These are phyloP conservation scores for Eupithecia pulchellata DNA, from an alignment of 2,888 invertebrate genomes.

Conservation along the genomic window DNA sequence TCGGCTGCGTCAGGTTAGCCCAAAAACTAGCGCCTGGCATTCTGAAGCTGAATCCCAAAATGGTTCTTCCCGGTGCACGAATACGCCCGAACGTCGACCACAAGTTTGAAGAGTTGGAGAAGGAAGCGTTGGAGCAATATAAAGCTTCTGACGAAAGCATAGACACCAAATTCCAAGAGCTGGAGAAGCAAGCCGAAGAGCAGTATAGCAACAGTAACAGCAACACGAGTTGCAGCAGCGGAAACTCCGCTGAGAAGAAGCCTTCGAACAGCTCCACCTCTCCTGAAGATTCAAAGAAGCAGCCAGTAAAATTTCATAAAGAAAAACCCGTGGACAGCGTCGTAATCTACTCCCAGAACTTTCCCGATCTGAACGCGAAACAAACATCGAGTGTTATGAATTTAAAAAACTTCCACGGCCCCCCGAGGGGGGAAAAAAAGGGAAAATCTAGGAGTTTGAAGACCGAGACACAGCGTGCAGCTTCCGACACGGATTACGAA, in stretches of 20 bases:
- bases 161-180: conserved; percentile 86
- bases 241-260: conserved; percentile 70
- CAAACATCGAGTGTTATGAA: conserved; percentile 74
- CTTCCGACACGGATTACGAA: conserved; percentile 79
- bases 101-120: conserved; percentile 85
- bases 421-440: conserved; percentile 84
- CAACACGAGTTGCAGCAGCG: conserved; percentile 80
- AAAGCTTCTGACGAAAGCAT: conserved; percentile 85
- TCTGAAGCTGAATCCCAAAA: conserved; percentile 74
- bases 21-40: conserved; percentile 76
- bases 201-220: conserved; percentile 86
- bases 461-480: conserved; percentile 68
- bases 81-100: conserved; percentile 68
- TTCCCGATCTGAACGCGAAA: conserved; percentile 74
- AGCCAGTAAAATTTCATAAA: conserved; percentile 74
- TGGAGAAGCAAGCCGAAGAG: conserved; percentile 88
- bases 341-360: conserved; percentile 79
- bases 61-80: conserved; percentile 67
- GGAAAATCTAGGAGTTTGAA: conserved; percentile 68
- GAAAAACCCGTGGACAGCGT: conserved; percentile 76
- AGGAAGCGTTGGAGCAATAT: conserved; percentile 86
- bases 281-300: conserved; percentile 62
- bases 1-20: conserved; percentile 67
- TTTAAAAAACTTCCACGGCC: conserved; percentile 84
- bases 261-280: conserved; percentile 47